These are phyloP conservation scores for Narcine bancroftii DNA, from an alignment of 2,113 vertebrate genomes.

Conservation along the genomic window DNA sequence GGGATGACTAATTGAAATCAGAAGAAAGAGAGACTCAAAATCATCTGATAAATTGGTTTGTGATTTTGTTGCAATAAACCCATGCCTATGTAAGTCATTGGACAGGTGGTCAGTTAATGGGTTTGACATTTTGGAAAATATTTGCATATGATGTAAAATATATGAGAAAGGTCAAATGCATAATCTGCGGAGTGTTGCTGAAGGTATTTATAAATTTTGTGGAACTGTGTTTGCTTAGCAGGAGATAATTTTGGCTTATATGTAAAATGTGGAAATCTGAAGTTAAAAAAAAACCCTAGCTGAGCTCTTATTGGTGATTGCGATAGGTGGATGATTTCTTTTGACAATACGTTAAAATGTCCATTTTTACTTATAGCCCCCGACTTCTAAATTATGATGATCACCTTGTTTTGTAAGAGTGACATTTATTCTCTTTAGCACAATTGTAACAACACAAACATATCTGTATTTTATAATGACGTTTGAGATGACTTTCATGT, in stretches of 20 bases:
- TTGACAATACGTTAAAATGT: neutral
- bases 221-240: neutral
- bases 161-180: constrained; percentile 15
- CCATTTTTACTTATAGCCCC: neutral
- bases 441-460: neutral
- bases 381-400: neutral
- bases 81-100: neutral
- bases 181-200: constrained; percentile 12
- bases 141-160: constrained; percentile 23
- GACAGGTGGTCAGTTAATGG: neutral
- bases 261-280: neutral
- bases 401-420: too few species aligned
- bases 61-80: constrained; percentile 16
- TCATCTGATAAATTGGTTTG: neutral
- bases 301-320: neutral
- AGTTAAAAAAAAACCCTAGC: neutral
- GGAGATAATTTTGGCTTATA: neutral
- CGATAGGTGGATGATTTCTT: neutral
- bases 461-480: neutral
- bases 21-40: neutral
- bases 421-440: neutral
- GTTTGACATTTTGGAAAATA: constrained; percentile 30
- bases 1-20: neutral
- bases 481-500: neutral
- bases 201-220: constrained; percentile 33